phyloP scores from a whole-genome alignment of 2,888 invertebrate species.

The Standfussiana lucernea region DNA sequence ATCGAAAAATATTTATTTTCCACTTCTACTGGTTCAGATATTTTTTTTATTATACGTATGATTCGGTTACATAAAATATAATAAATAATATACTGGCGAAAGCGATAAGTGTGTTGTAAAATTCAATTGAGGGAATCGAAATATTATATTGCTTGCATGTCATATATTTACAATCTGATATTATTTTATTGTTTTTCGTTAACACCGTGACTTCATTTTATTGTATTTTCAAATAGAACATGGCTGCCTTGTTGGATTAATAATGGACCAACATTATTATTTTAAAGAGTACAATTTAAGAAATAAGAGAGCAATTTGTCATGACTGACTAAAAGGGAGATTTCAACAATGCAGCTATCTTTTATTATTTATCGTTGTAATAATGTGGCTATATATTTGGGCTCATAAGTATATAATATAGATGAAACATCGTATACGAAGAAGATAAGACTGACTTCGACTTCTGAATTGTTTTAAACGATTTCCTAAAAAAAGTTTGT shows the following conservation, averaged over 20 bases:
- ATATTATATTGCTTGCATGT: constrained; percentile 42
- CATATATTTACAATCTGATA: constrained; percentile 37
- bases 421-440: neutral
- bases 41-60: constrained; percentile 30
- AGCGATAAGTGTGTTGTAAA: constrained; percentile 46
- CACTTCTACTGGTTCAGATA: constrained; percentile 3
- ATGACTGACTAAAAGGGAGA: neutral
- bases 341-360: neutral
- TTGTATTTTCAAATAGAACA: constrained; percentile 22
- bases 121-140: constrained; percentile 44
- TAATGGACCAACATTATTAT: no score
- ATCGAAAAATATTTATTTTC: constrained; percentile 35
- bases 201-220: constrained; percentile 27
- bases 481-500: neutral
- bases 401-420: neutral
- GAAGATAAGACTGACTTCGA: neutral
- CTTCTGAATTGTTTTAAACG: neutral
- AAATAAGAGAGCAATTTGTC: neutral
- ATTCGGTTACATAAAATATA: constrained; percentile 40
- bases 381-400: neutral
- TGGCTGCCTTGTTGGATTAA: neutral
- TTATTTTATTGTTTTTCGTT: constrained; percentile 46
- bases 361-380: neutral
- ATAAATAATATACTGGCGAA: constrained; percentile 23
- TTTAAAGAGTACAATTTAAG: neutral